Evolutionary conservation across 2,797 vertebrate species (phyloP).

Genomic region (Chanos chanos): DNA sequence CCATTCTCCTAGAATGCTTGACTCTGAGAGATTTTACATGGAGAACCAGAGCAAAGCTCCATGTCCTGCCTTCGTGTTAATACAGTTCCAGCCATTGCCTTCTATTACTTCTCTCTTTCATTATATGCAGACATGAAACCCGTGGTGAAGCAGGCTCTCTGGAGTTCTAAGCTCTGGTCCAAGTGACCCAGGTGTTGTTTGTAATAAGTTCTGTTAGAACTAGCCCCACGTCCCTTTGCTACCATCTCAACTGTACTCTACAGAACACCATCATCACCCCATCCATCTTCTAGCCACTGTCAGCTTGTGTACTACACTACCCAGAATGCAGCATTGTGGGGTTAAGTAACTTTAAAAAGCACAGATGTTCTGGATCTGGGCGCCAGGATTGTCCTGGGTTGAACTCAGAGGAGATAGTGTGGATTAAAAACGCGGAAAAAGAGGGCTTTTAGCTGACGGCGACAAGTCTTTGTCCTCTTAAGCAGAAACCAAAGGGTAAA

Average conservation of each 20-base stretch:
- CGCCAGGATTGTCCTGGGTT: neutral
- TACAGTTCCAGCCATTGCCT: too few species aligned
- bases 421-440: neutral
- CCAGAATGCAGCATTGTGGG: slow-evolving; percentile 21
- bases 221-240: slow-evolving; percentile 33
- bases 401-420: neutral
- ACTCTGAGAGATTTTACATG: too few species aligned
- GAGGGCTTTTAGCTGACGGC: neutral
- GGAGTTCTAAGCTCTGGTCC: slow-evolving; percentile 12
- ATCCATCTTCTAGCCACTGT: too few species aligned
- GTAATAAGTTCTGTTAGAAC: slow-evolving; percentile 51
- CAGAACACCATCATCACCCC: too few species aligned
- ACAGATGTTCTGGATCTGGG: neutral
- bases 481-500: too few species aligned
- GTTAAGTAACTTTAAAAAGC: neutral
- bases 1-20: too few species aligned
- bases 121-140: too few species aligned
- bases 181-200: slow-evolving; percentile 49
- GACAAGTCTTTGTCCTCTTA: too few species aligned
- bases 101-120: too few species aligned
- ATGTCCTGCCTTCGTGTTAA: too few species aligned
- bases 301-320: slow-evolving; percentile 25
- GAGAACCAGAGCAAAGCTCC: too few species aligned
- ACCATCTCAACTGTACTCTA: neutral
- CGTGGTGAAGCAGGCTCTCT: too few species aligned